Percentiles rank a stretch among this genome's conserved stretches.
Conservation (phyloP, 2,113 vertebrate species). For the Elachura formosa region DNA sequence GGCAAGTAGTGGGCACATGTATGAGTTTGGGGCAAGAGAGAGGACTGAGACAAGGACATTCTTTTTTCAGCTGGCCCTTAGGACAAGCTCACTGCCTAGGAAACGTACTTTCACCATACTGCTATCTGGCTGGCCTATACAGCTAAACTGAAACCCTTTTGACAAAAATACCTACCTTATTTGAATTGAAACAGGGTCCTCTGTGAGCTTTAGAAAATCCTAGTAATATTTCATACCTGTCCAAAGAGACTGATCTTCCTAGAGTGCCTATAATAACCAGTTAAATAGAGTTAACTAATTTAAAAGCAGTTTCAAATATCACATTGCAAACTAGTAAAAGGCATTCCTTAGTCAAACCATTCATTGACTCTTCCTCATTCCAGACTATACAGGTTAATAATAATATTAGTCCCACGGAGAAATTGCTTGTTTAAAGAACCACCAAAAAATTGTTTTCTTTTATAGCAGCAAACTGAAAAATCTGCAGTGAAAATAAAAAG, state of each 20-base stretch:
- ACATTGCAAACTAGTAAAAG: neutral
- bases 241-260: neutral
- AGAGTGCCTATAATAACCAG: neutral
- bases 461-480: neutral
- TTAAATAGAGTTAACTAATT: neutral
- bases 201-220: neutral
- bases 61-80: neutral
- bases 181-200: neutral
- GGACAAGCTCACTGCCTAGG: neutral
- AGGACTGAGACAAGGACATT: neutral
- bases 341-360: neutral
- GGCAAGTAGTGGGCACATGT: neutral
- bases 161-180: neutral
- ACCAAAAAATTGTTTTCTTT: neutral
- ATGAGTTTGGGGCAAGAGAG: neutral
- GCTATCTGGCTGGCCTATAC: neutral
- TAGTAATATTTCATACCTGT: neutral
- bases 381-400: neutral
- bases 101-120: neutral
- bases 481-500: neutral
- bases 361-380: neutral
- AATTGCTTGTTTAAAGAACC: neutral
- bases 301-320: neutral
- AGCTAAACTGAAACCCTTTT: neutral
- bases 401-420: neutral